Evolutionary conservation across 1,140 invertebrate genomes (phyloP).

Genomic region (Habropoda laboriosa): DNA sequence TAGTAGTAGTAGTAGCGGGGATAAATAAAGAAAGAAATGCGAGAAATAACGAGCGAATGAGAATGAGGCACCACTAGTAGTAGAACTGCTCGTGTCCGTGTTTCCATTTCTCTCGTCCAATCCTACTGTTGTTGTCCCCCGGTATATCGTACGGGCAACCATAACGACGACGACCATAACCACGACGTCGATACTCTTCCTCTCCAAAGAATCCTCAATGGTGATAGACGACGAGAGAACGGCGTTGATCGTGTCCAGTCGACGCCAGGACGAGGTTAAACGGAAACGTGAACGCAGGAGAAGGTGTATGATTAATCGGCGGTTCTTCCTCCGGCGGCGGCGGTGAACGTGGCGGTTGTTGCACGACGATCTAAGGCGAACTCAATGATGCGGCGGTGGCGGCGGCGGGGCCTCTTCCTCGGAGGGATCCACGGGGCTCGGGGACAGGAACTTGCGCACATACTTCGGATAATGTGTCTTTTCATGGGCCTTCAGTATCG

Average conservation of each 20-base stretch:
- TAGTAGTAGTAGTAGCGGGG: neutral
- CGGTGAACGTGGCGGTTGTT: constrained; percentile 50
- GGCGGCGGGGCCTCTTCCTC: constrained; percentile 86
- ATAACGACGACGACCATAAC: too few species aligned
- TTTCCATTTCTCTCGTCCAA: constrained; percentile 14
- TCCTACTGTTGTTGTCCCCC: neutral
- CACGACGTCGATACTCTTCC: neutral
- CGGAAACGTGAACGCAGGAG: neutral
- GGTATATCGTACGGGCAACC: neutral
- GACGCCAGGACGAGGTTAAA: neutral
- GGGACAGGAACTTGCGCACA: constrained; percentile 92
- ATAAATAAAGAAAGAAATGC: constrained; percentile 49
- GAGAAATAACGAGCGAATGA: constrained; percentile 38
- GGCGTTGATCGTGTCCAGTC: neutral
- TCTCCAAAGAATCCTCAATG: neutral
- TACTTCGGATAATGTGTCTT: constrained; percentile 96
- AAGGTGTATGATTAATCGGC: constrained; percentile 17
- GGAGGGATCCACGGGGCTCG: constrained; percentile 90
- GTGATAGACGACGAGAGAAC: constrained; percentile 1
- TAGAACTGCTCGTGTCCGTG: constrained; percentile 19
- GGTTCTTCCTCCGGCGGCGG: constrained; percentile 39
- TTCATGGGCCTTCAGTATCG: constrained; percentile 94
- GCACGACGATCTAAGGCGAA: constrained; percentile 64
- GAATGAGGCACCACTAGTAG: constrained; percentile 40
- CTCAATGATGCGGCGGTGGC: constrained; percentile 75